Evolutionary conservation across 2,797 vertebrate genomes (phyloP).

Genomic region (Myotis pilosus): DNA sequence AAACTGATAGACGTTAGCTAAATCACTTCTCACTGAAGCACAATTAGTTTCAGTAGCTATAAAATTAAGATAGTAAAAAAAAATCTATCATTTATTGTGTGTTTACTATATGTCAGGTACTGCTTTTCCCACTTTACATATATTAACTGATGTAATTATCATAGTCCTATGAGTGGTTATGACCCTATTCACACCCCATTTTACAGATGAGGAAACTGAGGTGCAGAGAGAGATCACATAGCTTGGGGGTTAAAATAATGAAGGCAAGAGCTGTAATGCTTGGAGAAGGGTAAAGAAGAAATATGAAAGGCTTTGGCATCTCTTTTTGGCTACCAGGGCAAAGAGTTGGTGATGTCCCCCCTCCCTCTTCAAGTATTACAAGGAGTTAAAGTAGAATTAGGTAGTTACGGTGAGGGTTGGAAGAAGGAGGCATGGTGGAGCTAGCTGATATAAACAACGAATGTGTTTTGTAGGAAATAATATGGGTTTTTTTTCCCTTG

Average conservation of each 20-base stretch:
- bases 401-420: too few relatives aligned
- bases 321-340: neutral
- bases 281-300: neutral
- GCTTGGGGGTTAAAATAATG: neutral
- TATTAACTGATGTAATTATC: neutral
- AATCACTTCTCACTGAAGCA: constrained; percentile 19
- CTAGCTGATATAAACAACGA: too few relatives aligned
- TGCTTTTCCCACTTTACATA: neutral
- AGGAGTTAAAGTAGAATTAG: too few relatives aligned
- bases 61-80: neutral
- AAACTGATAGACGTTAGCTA: constrained; percentile 50
- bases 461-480: too few relatives aligned
- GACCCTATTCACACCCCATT: neutral
- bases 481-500: too few relatives aligned
- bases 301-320: neutral
- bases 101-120: neutral
- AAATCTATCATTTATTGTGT: neutral
- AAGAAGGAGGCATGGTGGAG: too few relatives aligned
- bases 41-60: constrained; percentile 49
- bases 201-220: constrained; percentile 38
- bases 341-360: neutral
- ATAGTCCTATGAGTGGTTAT: neutral
- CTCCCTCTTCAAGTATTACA: too few relatives aligned
- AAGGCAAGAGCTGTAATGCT: neutral
- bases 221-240: neutral